These are phyloP conservation scores for Campylorhamphus procurvoides DNA, from an alignment of 2,113 vertebrate species.

Conservation along the genomic window DNA sequence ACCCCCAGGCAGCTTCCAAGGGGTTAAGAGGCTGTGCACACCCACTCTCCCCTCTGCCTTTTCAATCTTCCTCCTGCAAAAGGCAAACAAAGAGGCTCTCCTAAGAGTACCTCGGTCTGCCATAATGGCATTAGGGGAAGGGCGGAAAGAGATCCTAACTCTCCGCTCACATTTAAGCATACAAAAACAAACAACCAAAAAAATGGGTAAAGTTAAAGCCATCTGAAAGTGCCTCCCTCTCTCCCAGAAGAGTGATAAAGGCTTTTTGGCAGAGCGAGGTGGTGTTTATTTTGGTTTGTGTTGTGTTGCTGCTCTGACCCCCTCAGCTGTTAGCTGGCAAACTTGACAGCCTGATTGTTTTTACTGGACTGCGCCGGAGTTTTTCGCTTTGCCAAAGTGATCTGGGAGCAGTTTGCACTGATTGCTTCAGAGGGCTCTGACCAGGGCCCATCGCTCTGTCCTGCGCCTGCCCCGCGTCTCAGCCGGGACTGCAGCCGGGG, in stretches of 20 bases:
- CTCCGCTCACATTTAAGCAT: neutral
- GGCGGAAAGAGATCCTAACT: conserved; percentile 5
- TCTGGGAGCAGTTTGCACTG: conserved; percentile 50
- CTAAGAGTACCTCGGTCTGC: neutral
- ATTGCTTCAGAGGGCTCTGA: conserved; percentile 27
- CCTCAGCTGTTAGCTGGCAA: conserved; percentile 62
- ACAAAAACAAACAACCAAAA: conserved; percentile 57
- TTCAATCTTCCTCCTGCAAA: neutral
- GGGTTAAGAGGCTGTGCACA: neutral
- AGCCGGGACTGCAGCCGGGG: neutral
- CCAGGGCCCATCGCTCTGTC: neutral
- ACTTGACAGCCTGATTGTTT: conserved; percentile 65
- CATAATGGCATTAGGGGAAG: neutral
- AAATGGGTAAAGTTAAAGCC: conserved; percentile 12
- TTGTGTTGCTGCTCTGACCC: conserved; percentile 69
- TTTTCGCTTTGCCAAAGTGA: neutral
- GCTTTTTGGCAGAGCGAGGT: conserved; percentile 56
- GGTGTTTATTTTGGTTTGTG: conserved; percentile 73
- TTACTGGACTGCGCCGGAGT: conserved; percentile 25
- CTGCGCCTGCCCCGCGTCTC: neutral
- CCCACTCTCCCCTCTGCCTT: neutral
- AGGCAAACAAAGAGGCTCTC: conserved; percentile 20
- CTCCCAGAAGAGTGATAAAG: conserved; percentile 67
- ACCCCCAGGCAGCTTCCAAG: neutral
- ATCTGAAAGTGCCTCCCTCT: conserved; percentile 53